phyloP scores from a whole-genome alignment of 2,113 vertebrate genomes.

The Alectura lathami region DNA sequence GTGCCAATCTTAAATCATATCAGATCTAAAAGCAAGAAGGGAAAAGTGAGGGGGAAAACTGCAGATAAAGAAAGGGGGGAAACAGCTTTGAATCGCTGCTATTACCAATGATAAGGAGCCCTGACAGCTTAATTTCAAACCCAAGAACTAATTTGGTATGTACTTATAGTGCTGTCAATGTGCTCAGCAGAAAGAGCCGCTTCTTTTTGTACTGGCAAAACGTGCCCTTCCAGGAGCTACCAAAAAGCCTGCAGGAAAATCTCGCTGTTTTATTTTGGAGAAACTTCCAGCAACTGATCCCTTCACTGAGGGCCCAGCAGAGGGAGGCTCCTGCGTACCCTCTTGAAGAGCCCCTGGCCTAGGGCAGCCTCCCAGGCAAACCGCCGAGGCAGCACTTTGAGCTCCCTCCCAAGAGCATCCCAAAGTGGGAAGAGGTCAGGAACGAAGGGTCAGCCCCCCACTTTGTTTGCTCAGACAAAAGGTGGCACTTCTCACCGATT shows the following conservation, averaged over 20 bases:
- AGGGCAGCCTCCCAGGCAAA: not conserved
- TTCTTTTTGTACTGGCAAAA: not conserved
- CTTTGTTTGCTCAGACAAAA: not conserved
- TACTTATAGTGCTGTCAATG: not conserved
- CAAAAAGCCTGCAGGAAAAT: not conserved
- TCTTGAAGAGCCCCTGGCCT: not conserved
- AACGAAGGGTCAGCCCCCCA: not conserved
- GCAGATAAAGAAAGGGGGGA: not conserved
- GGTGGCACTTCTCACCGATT: fast-evolving
- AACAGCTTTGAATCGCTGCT: not conserved
- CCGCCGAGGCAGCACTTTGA: not conserved
- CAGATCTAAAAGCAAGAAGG: not conserved
- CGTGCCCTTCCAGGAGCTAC: not conserved
- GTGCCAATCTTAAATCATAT: not conserved
- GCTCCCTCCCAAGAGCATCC: not conserved
- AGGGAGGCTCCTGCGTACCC: not conserved
- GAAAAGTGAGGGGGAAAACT: not conserved
- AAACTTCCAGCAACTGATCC: not conserved
- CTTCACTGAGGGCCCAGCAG: not conserved
- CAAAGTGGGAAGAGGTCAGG: not conserved
- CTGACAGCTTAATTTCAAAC: not conserved
- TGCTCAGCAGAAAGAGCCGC: not conserved
- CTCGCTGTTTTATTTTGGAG: not conserved
- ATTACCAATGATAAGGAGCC: not conserved
- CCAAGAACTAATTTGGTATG: not conserved